Conservation (phyloP, 2,797 vertebrate species). For the Odontamblyopus lacepedii region DNA sequence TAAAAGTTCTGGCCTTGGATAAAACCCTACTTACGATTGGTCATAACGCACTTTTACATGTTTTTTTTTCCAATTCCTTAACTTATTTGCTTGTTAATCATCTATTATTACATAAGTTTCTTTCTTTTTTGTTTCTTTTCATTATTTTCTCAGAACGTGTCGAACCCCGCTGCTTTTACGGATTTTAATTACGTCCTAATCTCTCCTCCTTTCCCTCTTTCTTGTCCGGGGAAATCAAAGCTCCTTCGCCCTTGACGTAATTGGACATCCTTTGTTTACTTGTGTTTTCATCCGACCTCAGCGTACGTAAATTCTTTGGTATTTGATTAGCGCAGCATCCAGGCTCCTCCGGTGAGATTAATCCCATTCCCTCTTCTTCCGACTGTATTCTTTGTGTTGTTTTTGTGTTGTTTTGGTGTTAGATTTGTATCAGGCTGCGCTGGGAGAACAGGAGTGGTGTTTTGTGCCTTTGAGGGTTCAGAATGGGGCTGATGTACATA, state of each 20-base stretch:
- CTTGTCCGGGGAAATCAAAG: slow-evolving; percentile 41
- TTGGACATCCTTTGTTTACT: slow-evolving; percentile 27
- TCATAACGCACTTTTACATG: no score
- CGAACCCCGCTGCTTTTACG: no score
- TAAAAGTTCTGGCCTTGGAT: no score
- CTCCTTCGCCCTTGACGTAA: slow-evolving; percentile 44
- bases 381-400: not conserved
- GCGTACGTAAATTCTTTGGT: slow-evolving; percentile 16
- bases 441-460: slow-evolving; percentile 29
- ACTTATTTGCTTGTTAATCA: no score
- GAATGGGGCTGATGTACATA: slow-evolving; percentile 45
- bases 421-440: slow-evolving; percentile 13
- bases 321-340: not conserved
- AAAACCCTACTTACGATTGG: no score
- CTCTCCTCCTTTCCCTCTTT: not conserved
- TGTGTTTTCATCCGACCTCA: slow-evolving; percentile 10
- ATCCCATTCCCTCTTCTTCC: not conserved
- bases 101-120: not conserved
- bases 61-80: no score
- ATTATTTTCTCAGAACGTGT: no score
- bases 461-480: slow-evolving; percentile 47
- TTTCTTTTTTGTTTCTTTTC: not conserved
- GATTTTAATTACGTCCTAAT: not conserved
- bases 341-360: not conserved
- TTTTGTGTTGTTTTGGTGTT: not conserved